Conservation (phyloP, 1,140 invertebrate genomes). For the Lamellibrachia luymesi region DNA sequence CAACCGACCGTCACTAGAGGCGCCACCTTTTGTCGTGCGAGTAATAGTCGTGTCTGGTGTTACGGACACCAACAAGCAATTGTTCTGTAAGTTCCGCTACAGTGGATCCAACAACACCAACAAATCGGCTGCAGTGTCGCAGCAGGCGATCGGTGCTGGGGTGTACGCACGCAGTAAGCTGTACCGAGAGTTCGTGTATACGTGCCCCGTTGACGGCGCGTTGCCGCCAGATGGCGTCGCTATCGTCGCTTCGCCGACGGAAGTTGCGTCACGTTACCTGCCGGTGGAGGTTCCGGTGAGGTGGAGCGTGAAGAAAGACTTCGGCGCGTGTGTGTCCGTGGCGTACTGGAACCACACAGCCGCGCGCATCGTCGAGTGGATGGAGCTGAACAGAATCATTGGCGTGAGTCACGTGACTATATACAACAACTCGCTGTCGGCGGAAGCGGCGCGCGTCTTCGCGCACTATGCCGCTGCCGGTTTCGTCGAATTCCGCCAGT, state of each 20-base stretch:
- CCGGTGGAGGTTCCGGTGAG: background rate
- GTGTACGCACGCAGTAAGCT: background rate
- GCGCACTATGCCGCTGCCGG: slow-evolving; percentile 65
- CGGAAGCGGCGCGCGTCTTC: slow-evolving; percentile 64
- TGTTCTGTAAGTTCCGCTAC: background rate
- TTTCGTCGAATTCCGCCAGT: slow-evolving; percentile 79
- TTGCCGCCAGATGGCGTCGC: background rate
- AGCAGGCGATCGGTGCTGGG: background rate
- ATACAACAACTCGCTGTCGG: slow-evolving; percentile 84
- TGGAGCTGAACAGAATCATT: slow-evolving; percentile 80
- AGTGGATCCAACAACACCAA: background rate
- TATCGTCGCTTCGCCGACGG: background rate
- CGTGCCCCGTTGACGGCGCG: background rate
- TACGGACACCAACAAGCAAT: background rate
- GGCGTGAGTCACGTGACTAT: slow-evolving; percentile 85
- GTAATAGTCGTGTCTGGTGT: background rate
- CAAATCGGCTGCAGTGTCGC: background rate
- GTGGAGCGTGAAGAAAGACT: background rate
- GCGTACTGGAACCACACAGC: slow-evolving; percentile 12
- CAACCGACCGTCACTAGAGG: background rate
- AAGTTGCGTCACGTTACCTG: background rate
- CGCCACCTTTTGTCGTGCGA: background rate
- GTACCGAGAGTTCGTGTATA: background rate
- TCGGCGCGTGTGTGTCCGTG: slow-evolving; percentile 17
- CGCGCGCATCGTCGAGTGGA: slow-evolving; percentile 21